phyloP scores from a whole-genome alignment of 2,113 vertebrate species.

The Gila orcuttii region DNA sequence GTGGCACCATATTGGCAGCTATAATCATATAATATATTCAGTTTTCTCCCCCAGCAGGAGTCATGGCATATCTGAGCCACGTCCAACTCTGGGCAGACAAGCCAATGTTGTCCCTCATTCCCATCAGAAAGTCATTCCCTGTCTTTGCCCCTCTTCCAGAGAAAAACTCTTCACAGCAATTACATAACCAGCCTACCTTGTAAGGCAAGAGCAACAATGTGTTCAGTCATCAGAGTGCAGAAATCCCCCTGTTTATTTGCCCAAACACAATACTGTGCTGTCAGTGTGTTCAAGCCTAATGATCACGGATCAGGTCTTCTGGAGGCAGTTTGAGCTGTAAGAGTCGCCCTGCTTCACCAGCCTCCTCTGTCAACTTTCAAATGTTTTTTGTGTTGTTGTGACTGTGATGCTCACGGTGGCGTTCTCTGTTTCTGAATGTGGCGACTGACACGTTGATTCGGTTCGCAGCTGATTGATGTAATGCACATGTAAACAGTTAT shows the following conservation, averaged over 20 bases:
- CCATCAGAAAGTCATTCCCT: slow-evolving; percentile 63
- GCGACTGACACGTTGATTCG: not conserved
- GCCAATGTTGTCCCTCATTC: slow-evolving; percentile 57
- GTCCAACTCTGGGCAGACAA: slow-evolving; percentile 62
- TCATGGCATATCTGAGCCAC: slow-evolving; percentile 58
- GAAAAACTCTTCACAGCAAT: slow-evolving; percentile 62
- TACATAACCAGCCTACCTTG: slow-evolving; percentile 71
- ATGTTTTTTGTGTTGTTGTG: not conserved
- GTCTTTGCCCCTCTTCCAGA: slow-evolving; percentile 65
- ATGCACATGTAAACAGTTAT: not conserved
- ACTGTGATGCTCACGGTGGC: not conserved
- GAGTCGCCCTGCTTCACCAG: too few species aligned
- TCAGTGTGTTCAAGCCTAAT: slow-evolving; percentile 52
- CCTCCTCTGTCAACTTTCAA: not conserved
- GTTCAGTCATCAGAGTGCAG: slow-evolving; percentile 64
- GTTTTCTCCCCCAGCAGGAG: slow-evolving; percentile 57
- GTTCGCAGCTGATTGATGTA: not conserved
- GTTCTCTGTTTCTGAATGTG: not conserved
- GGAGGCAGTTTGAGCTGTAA: too few species aligned
- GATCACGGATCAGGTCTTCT: slow-evolving; percentile 28
- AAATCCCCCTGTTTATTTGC: slow-evolving; percentile 63
- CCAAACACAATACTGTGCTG: slow-evolving; percentile 62
- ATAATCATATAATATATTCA: not conserved
- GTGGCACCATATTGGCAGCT: not conserved
- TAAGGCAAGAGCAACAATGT: slow-evolving; percentile 63